These are phyloP conservation scores for Parus major DNA, from an alignment of 2,113 vertebrate species.

Conservation along the genomic window DNA sequence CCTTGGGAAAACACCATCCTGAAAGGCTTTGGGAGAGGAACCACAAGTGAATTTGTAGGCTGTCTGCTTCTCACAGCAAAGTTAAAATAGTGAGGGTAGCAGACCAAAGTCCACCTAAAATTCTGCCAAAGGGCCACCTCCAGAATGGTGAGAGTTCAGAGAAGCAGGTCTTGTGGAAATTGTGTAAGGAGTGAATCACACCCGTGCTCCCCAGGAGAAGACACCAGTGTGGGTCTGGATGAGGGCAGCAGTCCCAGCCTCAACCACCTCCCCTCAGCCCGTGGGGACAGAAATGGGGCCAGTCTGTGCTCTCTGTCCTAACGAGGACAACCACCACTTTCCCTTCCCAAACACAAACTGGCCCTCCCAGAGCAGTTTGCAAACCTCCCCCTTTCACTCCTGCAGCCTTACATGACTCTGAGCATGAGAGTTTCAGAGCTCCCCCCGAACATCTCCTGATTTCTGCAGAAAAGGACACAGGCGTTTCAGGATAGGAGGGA, in stretches of 20 bases:
- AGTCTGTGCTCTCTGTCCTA: not conserved
- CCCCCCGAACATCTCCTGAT: not conserved
- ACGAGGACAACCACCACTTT: fast-evolving
- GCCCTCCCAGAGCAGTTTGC: not conserved
- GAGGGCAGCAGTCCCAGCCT: not conserved
- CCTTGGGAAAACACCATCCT: not conserved
- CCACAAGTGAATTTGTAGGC: not conserved
- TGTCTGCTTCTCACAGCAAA: not conserved
- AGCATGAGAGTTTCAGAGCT: not conserved
- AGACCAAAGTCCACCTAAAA: not conserved
- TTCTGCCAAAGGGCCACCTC: not conserved
- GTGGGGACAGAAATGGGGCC: fast-evolving
- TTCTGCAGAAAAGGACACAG: not conserved
- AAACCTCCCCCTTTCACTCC: not conserved
- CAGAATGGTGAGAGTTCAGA: not conserved
- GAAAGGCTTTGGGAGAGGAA: not conserved
- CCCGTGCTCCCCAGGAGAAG: fast-evolving
- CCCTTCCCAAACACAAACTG: not conserved
- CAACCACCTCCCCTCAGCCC: not conserved
- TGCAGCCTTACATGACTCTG: fast-evolving
- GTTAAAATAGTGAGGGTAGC: not conserved
- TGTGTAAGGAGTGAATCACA: fast-evolving
- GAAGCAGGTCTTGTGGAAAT: not conserved
- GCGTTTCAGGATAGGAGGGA: fast-evolving
- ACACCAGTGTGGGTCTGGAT: not conserved